Evolutionary conservation across 2,888 invertebrate species (phyloP), one percentile per base, ranked within the genome.

Genomic region (Eurois occulta): DNA sequence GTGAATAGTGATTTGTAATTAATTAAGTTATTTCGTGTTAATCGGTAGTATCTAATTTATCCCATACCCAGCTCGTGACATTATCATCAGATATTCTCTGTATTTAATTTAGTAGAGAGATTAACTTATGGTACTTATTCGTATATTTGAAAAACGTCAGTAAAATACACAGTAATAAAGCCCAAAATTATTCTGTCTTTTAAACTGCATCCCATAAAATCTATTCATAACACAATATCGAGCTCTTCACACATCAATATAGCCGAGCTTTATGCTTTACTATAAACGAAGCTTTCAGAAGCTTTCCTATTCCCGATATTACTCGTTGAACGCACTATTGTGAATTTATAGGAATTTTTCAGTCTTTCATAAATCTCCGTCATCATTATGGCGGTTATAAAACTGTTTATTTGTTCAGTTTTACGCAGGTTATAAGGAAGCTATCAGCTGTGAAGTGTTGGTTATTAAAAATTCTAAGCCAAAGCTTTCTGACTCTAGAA

Each of bases 311-410:
- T 21, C 66, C 16, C 1, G 32, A 55, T 55, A 78, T 72, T 69
- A 60, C 46, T 18, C 35, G 24, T 62, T 62, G 58, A 77, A 70
- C 21, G 18, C 32, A 79, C 77, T 70, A 67, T 77, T 60, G 28
- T 46, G 52, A 77, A 16, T 43, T 72, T 83, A 83, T 71, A 43
- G 55, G 55, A 43, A 81, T 60, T 70, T 62, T 72, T 78, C 32
- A 83, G 38, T 52, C 1, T 43, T 82, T 65, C 18, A 52, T 52
- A 43, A 6, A 68, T 64, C 2, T n/a, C 24, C 21, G 35, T 70
- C 60, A 48, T 52, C 7, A 21, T 18, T 77, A 60, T 43, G 24
- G n/a, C 32, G 16, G n/a, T n/a, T 52, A 70, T 70, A 46, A 72
- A 81, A 67, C n/a, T 28, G n/a, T 58, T 28, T 58, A 55, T n/a